Base-by-base conservation (phyloP, 2,888 invertebrate species). In the Dascillus cervinus region DNA sequence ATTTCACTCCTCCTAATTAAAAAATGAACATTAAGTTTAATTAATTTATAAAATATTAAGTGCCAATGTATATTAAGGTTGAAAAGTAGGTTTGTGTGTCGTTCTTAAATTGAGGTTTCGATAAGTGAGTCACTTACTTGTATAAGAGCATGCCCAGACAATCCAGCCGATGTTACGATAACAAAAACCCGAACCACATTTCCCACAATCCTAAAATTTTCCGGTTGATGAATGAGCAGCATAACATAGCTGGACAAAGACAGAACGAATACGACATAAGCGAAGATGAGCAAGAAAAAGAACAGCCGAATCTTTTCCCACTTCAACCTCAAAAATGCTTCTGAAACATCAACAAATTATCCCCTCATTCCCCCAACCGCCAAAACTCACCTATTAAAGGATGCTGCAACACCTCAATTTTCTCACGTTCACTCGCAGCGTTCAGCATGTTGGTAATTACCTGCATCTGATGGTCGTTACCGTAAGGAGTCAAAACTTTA, bases 241-340 rank as follows among this genome's bases (percentile, higher is more conserved):
- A 49, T 40, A 10, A 55, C 57, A 39, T 64, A 65, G 8, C 49
- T 32, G 2, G 69, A 67, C 19, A 69, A 46, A 4, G 65, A 63
- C 2, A 58, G 34, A 11, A 66, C 67, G 39, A 68, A 67, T 5
- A 60, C 38, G 2, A 60, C 44, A 33, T 69, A 66, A 11, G 62
- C 47, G 11, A 51, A 38, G 4, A 67, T 58, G 26, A 69, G 53
- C 11, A 64, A 41, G 31, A 64, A 66, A 46, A 72, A 72, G 39
- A 71, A 68, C 23, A 57, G 53, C 22, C 68, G 55, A 11, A 72
- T 61, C 41, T 59, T 64, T n/a, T 60, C 46, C 72, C 72, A 73
- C 51, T 73, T 72, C 13, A 71, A 49, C 13, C 57, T 58, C 15
- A 71, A 57, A 43, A 66, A 70, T 5, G 64, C 53, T 45, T 69